A percentile compares a stretch with the other conserved stretches of the same genome.
Conservation (phyloP, 2,113 vertebrate species). For the Kryptolebias marmoratus region DNA sequence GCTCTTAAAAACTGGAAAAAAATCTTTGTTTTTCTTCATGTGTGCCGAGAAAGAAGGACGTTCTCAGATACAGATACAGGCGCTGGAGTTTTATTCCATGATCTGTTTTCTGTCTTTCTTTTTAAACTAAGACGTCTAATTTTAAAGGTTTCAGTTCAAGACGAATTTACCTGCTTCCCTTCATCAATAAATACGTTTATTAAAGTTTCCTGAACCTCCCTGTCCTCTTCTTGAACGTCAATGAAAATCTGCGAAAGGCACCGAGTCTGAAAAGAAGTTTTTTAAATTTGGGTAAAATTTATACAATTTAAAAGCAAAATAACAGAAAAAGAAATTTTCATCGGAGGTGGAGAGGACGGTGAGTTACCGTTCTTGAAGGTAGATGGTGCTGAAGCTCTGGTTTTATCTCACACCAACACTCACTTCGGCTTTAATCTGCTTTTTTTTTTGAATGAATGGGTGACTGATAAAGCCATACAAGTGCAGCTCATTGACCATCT, state of each 20-base stretch:
- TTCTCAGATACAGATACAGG: background rate
- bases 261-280: too few species aligned
- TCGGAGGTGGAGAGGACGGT: too few species aligned
- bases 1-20: constrained; percentile 6
- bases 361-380: constrained; percentile 1
- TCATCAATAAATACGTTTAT: constrained; percentile 53
- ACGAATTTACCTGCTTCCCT: constrained; percentile 8
- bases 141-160: background rate
- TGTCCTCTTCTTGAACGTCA: too few species aligned
- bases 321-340: too few species aligned
- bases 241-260: too few species aligned
- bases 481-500: too few species aligned
- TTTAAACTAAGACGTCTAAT: background rate
- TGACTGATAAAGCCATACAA: too few species aligned
- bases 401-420: background rate
- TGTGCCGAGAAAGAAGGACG: background rate
- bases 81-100: constrained; percentile 10
- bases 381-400: constrained; percentile 48
- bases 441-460: constrained; percentile 31
- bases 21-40: constrained; percentile 11
- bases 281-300: too few species aligned
- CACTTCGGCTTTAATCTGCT: background rate
- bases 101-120: background rate
- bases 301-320: too few species aligned
- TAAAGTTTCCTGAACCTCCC: background rate